Conservation (phyloP, 1,140 invertebrate species). For the Rhopalosiphum maidis region DNA sequence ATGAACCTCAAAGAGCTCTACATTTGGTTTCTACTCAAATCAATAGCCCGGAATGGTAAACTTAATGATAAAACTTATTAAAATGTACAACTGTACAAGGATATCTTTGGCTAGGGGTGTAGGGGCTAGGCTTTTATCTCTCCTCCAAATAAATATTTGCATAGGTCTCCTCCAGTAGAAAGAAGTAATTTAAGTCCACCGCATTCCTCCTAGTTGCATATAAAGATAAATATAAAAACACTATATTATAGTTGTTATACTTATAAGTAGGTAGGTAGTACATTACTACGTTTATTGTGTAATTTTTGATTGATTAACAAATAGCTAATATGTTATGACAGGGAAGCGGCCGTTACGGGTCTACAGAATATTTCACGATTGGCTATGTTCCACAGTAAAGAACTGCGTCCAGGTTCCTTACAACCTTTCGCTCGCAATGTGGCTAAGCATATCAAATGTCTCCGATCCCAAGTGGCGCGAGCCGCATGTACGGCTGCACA, state of each 20-base stretch:
- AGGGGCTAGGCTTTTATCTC: background rate
- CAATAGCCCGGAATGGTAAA: constrained; percentile 77
- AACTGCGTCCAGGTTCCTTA: constrained; percentile 68
- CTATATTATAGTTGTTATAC: background rate
- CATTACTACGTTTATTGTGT: background rate
- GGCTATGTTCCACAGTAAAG: constrained; percentile 72
- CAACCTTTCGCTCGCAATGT: constrained; percentile 74
- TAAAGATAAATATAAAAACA: background rate
- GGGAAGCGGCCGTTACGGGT: constrained; percentile 83
- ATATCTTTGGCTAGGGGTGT: background rate
- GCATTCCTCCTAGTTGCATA: background rate
- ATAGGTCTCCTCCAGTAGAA: background rate
- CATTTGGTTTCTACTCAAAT: constrained; percentile 72
- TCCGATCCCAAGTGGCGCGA: constrained; percentile 89
- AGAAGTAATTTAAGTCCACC: background rate
- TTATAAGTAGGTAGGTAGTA: background rate
- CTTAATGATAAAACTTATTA: background rate
- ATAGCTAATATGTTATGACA: constrained; percentile 60
- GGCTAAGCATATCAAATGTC: constrained; percentile 80
- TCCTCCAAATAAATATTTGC: background rate
- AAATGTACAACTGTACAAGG: rapidly evolving
- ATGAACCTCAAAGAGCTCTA: constrained; percentile 71
- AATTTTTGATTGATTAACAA: background rate
- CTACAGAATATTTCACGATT: constrained; percentile 77
- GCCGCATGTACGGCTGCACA: constrained; percentile 80